Evolutionary conservation across 2,888 invertebrate genomes (phyloP), one percentile per base, ranked within the genome.

Genomic region (Drosophila atripex): DNA sequence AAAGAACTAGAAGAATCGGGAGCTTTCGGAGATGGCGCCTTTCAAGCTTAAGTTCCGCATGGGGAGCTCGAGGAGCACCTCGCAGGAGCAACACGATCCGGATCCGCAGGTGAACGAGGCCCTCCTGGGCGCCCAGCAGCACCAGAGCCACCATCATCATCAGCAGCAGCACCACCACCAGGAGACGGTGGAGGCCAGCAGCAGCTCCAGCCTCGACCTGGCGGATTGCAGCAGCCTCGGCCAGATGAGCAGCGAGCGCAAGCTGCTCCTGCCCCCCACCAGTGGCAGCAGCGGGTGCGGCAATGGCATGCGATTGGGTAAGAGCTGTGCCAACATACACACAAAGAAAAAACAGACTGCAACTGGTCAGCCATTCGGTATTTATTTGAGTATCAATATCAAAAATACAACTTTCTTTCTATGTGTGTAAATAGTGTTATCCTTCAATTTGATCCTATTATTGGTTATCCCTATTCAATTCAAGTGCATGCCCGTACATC

Each of bases 41-140:
- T 92, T 92, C 75, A 92, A 92, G 80, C 85, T 92, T 43, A 92
- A 92, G 85, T 92, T 92, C 84, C 91, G 92, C 59, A 91, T 91
- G 91, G 91, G 91, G 56, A 86, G 91, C 78, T 92, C 92, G 18
- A 86, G 92, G 39, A 91, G 91, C 76, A 90, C 92, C 54, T 92
- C 92, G 38, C 92, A 92, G 76, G 92, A 92, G 71, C 90, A 91
- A 70, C 90, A 91, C 50, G 91, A 91, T 78, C 87, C 91, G 45
- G 90, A 91, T 74, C 91, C 90, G 61, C 91, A 91, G 61, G 90
- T 90, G 61, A 91, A 90, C 68, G 91, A 91, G 76, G 90, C 91
- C 32, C 80, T 91, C 8, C 80, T 92, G 46, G 82, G 82, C 55
- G 86, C 83, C 56, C 86, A 86, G 49, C 78, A 77, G 38, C 64